Percentiles rank a stretch among this genome's conserved stretches.
Conservation (phyloP, 2,888 invertebrate genomes). For the Himalopsyche japonica region DNA sequence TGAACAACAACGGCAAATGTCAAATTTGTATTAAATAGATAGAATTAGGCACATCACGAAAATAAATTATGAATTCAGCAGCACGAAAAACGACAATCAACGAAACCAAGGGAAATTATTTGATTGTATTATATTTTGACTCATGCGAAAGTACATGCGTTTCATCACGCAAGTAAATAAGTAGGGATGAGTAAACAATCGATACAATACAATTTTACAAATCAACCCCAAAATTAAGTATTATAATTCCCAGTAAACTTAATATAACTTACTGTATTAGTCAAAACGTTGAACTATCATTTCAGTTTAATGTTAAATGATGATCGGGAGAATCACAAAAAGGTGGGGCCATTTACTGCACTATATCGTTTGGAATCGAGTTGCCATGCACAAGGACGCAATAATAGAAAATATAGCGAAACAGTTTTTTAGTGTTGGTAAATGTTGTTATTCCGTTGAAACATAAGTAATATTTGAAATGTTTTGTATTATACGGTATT, state of each 20-base stretch:
- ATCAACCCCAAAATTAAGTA: neutral
- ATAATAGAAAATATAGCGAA: neutral
- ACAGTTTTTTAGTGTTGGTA: too few relatives aligned
- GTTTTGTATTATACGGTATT: too few relatives aligned
- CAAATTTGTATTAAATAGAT: neutral
- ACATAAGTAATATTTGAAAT: too few relatives aligned
- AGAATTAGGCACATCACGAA: neutral
- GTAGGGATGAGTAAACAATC: slow-evolving; percentile 36
- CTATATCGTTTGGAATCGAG: slow-evolving; percentile 8
- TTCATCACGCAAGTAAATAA: slow-evolving; percentile 23
- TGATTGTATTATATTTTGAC: neutral
- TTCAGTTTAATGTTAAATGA: slow-evolving; percentile 19
- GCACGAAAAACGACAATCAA: neutral
- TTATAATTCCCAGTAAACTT: neutral
- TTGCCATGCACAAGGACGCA: neutral
- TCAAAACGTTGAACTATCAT: slow-evolving; percentile 13
- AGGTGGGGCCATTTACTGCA: slow-evolving; percentile 29
- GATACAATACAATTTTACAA: slow-evolving; percentile 8
- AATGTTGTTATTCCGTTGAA: too few relatives aligned
- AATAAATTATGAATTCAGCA: neutral
- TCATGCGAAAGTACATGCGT: neutral
- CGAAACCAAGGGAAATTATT: neutral
- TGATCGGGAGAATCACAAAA: slow-evolving; percentile 22
- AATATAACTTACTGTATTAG: neutral
- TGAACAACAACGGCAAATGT: neutral